Conservation (phyloP, 2,113 vertebrate genomes). For the Montifringilla adamsi region DNA sequence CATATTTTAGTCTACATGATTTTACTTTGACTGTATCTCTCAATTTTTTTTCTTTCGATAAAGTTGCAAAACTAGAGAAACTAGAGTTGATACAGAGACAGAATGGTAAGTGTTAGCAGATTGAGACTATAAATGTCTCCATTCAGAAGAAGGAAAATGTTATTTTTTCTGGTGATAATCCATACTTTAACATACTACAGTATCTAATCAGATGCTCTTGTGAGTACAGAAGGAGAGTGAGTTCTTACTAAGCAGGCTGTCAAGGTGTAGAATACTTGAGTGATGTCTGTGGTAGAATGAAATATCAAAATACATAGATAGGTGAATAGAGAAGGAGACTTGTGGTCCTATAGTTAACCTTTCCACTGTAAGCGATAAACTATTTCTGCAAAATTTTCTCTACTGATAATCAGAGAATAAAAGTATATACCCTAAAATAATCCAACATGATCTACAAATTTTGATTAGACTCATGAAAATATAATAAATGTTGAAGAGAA, state of each 20-base stretch:
- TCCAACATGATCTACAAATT: neutral
- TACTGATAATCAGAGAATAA: neutral
- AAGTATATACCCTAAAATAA: neutral
- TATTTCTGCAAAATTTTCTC: neutral
- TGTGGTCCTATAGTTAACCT: neutral
- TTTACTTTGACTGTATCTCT: neutral
- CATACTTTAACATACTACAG: neutral
- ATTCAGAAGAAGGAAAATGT: neutral
- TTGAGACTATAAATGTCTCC: neutral
- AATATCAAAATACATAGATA: neutral
- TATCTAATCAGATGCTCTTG: neutral
- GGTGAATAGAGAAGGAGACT: neutral
- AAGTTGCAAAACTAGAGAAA: neutral
- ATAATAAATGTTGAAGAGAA: neutral
- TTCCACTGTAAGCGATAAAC: fast-evolving
- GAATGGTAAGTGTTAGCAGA: neutral
- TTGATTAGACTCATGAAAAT: neutral
- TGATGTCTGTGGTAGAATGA: neutral
- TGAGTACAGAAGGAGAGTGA: neutral
- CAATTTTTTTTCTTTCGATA: neutral
- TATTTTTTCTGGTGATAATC: neutral
- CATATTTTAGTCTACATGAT: neutral
- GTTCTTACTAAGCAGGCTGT: neutral
- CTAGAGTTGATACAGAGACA: neutral
- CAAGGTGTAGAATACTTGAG: neutral